These are phyloP conservation scores for Marmota flaviventris DNA, from an alignment of 2,113 vertebrate genomes.

Conservation along the genomic window DNA sequence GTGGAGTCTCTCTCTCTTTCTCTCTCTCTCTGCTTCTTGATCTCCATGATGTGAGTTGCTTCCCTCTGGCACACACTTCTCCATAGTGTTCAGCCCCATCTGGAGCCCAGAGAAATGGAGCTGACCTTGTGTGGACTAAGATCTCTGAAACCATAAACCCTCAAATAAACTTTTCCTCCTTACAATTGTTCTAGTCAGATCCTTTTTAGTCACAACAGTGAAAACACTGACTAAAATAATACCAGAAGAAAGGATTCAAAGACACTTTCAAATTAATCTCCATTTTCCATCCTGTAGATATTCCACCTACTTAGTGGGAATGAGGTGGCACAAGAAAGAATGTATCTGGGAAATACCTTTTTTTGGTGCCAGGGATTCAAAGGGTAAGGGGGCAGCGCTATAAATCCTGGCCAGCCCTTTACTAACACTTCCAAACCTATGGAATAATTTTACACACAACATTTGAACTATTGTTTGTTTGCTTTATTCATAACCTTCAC, in stretches of 20 bases:
- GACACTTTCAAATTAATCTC: not conserved
- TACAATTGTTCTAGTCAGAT: too few relatives aligned
- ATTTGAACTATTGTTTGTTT: not conserved
- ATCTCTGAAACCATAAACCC: too few relatives aligned
- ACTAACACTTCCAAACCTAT: not conserved
- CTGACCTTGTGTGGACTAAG: too few relatives aligned
- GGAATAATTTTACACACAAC: not conserved
- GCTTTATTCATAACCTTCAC: not conserved
- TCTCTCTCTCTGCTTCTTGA: too few relatives aligned
- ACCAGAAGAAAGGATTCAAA: not conserved
- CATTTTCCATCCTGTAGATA: rapidly evolving
- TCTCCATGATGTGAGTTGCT: too few relatives aligned
- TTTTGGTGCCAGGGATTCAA: not conserved
- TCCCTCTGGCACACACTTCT: too few relatives aligned
- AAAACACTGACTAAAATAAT: too few relatives aligned
- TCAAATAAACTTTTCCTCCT: too few relatives aligned
- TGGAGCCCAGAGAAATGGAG: too few relatives aligned
- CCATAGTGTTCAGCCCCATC: too few relatives aligned
- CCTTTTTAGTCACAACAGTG: too few relatives aligned
- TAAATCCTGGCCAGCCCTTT: rapidly evolving
- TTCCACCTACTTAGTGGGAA: not conserved
- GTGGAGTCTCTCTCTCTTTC: too few relatives aligned
- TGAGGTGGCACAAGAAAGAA: rapidly evolving
- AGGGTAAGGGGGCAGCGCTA: not conserved
- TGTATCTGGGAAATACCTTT: not conserved